These are phyloP conservation scores for Athrips mouffetella DNA, from an alignment of 2,888 invertebrate genomes.

Conservation along the genomic window DNA sequence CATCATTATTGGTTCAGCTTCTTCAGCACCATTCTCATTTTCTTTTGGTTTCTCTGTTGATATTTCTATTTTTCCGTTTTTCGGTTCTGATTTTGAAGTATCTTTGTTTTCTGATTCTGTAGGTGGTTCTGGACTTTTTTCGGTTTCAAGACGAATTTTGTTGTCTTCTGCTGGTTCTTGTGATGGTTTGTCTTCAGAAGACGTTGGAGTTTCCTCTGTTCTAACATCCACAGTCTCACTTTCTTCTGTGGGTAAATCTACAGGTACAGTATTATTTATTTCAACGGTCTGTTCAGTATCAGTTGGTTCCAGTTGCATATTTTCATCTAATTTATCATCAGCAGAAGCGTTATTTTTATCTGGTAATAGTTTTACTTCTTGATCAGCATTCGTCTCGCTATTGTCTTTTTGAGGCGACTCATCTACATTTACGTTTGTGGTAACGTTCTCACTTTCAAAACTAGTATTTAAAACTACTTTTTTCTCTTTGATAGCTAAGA, in stretches of 20 bases:
- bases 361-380: conserved; percentile 54
- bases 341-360: conserved; percentile 51
- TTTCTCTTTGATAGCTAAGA: conserved; percentile 82
- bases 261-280: conserved; percentile 32
- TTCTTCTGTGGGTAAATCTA: conserved; percentile 52
- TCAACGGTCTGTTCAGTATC: conserved; percentile 43
- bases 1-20: conserved; percentile 56
- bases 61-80: conserved; percentile 48
- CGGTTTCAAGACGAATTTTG: conserved; percentile 31
- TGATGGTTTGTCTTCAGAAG: conserved; percentile 42
- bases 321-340: conserved; percentile 56
- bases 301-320: conserved; percentile 42
- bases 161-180: conserved; percentile 41
- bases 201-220: conserved; percentile 38
- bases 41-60: conserved; percentile 55
- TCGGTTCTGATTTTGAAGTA: conserved; percentile 41
- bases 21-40: conserved; percentile 40
- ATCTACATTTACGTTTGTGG: conserved; percentile 64
- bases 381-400: conserved; percentile 55
- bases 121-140: conserved; percentile 40
- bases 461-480: conserved; percentile 82
- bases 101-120: conserved; percentile 49
- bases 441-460: conserved; percentile 74
- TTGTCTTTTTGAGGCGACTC: conserved; percentile 50
- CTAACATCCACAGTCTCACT: conserved; percentile 43